Evolutionary conservation across 2,888 invertebrate species (phyloP).

Genomic region (Nysson spinosus): DNA sequence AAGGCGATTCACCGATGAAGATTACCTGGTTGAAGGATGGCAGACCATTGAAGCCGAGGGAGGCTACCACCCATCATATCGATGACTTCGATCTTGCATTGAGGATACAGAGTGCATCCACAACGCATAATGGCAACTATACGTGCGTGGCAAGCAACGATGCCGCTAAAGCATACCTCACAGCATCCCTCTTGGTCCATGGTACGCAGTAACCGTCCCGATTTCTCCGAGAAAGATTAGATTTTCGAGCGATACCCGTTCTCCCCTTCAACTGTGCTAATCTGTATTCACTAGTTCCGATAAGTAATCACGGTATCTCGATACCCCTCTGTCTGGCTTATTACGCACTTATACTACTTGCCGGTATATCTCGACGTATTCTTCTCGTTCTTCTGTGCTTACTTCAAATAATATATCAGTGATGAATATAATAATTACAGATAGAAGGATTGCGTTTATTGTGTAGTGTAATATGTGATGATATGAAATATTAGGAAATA

Average conservation of each 20-base stretch:
- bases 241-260: neutral
- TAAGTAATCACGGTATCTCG: too few relatives aligned
- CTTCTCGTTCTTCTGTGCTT: too few relatives aligned
- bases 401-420: too few relatives aligned
- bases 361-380: too few relatives aligned
- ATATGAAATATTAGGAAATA: too few relatives aligned
- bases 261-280: too few relatives aligned
- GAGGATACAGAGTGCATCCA: constrained; percentile 78
- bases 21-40: constrained; percentile 81
- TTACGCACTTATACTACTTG: too few relatives aligned
- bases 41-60: constrained; percentile 76
- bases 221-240: neutral
- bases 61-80: constrained; percentile 70
- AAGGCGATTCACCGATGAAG: constrained; percentile 80
- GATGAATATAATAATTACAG: too few relatives aligned
- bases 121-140: constrained; percentile 79
- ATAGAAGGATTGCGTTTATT: too few relatives aligned
- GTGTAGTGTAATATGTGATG: too few relatives aligned
- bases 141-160: constrained; percentile 79
- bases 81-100: constrained; percentile 76
- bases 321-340: too few relatives aligned
- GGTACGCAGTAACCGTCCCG: constrained; percentile 68
- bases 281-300: too few relatives aligned
- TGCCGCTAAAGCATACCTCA: constrained; percentile 77
- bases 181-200: constrained; percentile 78